A percentile compares a stretch with the other conserved stretches of the same genome.
Evolutionary conservation across 2,888 invertebrate genomes (phyloP).

Genomic region (Drosophila affinis): DNA sequence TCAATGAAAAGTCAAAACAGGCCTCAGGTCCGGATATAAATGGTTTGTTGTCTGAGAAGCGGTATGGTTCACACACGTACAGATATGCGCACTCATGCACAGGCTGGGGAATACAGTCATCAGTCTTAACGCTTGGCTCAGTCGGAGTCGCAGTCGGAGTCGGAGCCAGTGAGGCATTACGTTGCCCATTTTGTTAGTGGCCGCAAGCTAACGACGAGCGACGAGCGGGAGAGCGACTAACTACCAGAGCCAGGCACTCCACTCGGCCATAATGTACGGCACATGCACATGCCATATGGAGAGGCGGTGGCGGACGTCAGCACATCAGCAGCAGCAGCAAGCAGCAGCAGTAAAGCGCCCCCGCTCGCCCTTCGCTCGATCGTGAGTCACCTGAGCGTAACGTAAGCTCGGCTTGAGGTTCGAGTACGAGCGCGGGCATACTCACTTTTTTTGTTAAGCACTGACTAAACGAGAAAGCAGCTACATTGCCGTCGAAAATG

Average conservation of each 20-base stretch:
- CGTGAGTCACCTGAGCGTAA: slow-evolving; percentile 83
- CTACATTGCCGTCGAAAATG: neutral
- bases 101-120: slow-evolving; percentile 57
- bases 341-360: slow-evolving; percentile 47
- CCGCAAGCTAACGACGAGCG: slow-evolving; percentile 49
- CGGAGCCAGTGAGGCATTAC: slow-evolving; percentile 72
- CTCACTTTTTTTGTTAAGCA: slow-evolving; percentile 7
- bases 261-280: slow-evolving; percentile 58
- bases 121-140: slow-evolving; percentile 73
- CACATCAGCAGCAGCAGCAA: slow-evolving; percentile 14
- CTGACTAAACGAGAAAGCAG: neutral
- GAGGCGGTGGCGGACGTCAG: slow-evolving; percentile 21
- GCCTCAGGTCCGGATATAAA: slow-evolving; percentile 78
- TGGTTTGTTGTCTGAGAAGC: slow-evolving; percentile 66
- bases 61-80: slow-evolving; percentile 42
- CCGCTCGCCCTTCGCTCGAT: slow-evolving; percentile 57
- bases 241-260: slow-evolving; percentile 42
- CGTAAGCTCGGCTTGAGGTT: slow-evolving; percentile 75
- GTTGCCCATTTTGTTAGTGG: slow-evolving; percentile 76
- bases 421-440: slow-evolving; percentile 37
- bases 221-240: slow-evolving; percentile 54
- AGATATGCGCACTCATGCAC: slow-evolving; percentile 14
- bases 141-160: slow-evolving; percentile 27
- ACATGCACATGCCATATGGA: slow-evolving; percentile 46
- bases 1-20: slow-evolving; percentile 78